phyloP scores from a whole-genome alignment of 2,888 invertebrate species.

The Amphipoea oculea region DNA sequence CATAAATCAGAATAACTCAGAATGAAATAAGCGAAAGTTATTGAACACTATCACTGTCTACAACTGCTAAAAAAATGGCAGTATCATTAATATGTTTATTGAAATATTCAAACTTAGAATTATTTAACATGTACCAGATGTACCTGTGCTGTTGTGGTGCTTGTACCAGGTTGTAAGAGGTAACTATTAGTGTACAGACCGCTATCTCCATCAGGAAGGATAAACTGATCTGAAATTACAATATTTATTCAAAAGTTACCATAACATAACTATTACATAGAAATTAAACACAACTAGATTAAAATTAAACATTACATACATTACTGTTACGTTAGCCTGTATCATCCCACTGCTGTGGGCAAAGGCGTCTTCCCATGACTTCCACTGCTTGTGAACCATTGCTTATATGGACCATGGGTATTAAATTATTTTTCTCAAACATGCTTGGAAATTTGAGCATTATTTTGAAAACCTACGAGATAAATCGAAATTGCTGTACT shows the following conservation, averaged over 20 bases:
- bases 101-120: slow-evolving; percentile 6
- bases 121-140: slow-evolving; percentile 66
- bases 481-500: too few species aligned
- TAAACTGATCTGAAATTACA: slow-evolving; percentile 79
- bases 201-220: slow-evolving; percentile 73
- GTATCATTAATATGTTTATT: neutral
- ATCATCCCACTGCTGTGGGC: neutral
- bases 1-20: neutral
- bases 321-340: neutral
- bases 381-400: neutral
- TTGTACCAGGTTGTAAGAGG: slow-evolving; percentile 77
- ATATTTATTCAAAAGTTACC: neutral
- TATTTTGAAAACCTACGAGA: too few species aligned
- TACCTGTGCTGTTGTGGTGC: slow-evolving; percentile 73
- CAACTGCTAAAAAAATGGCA: neutral
- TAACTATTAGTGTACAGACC: slow-evolving; percentile 79
- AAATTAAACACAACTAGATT: neutral
- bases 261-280: neutral
- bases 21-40: slow-evolving; percentile 3
- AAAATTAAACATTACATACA: neutral
- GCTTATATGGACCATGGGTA: neutral
- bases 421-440: neutral
- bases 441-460: too few species aligned
- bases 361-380: neutral
- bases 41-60: neutral